These are phyloP conservation scores for Echinops telfairi DNA, from an alignment of 2,113 vertebrate genomes.

Conservation along the genomic window DNA sequence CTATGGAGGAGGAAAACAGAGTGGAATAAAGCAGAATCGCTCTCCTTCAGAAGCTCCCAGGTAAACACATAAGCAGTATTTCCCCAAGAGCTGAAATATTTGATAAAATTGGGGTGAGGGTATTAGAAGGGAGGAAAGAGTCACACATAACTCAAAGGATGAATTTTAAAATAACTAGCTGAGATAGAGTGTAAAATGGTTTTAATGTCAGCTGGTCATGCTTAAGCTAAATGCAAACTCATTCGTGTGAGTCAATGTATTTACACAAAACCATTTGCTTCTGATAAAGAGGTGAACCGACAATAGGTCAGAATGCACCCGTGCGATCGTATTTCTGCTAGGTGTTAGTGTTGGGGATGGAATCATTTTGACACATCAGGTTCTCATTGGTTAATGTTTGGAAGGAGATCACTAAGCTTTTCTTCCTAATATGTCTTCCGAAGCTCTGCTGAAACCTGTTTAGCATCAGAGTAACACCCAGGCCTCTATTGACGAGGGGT, in stretches of 20 bases:
- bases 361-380: not conserved
- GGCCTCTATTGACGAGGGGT: not conserved
- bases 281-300: slow-evolving; percentile 46
- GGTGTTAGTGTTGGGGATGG: not conserved
- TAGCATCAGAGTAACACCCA: not conserved
- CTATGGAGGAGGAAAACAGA: slow-evolving; percentile 67
- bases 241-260: slow-evolving; percentile 67
- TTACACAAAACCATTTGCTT: slow-evolving; percentile 36
- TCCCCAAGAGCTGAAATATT: slow-evolving; percentile 63
- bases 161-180: slow-evolving; percentile 71
- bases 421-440: not conserved
- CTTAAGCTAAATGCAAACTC: slow-evolving; percentile 66
- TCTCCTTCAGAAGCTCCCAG: slow-evolving; percentile 62
- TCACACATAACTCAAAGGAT: slow-evolving; percentile 69
- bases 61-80: slow-evolving; percentile 71
- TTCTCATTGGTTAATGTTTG: not conserved
- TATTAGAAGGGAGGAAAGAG: slow-evolving; percentile 17
- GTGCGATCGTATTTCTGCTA: not conserved
- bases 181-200: slow-evolving; percentile 38
- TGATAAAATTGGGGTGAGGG: not conserved
- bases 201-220: slow-evolving; percentile 55
- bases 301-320: not conserved
- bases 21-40: slow-evolving; percentile 54
- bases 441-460: not conserved
- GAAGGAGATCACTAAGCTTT: not conserved